Base-by-base conservation (phyloP, 2,113 vertebrate species). In the Thomomys bottae region DNA sequence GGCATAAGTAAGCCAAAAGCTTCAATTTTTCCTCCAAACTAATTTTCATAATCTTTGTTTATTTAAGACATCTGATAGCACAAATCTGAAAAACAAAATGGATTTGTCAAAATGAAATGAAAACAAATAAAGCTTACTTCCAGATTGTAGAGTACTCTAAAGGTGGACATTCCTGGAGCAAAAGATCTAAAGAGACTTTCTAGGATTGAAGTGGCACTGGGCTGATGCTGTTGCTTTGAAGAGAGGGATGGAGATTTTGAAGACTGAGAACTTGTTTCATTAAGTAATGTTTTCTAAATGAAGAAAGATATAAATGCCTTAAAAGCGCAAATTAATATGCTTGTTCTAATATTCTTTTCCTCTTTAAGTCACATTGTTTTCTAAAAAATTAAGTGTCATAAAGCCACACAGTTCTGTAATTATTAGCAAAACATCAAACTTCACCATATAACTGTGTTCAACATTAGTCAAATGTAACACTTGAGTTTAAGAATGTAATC, bases 131-230 rank as follows among this genome's bases (percentile, higher is more conserved):
- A 3, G n/a, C 64, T 96, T 98, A 99, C 99, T 98, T 99, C 99
- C 45, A 99, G 98, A 92, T 99, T 99, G 97, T 99, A 99, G 0
- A 99, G 98, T 49, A 99, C 99, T 97, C 99, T 98, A 96, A 99
- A 99, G 15, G 99, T 99, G 57, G 99, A 99, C 99, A 99, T 99
- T 96, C 99, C 99, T 0, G 99, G 99, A 57, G 99, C 99, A 21
- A 99, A 99, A 38, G 99, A 99, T 66, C 99, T 98, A 95, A 99
- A 99, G 36, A 99, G 98, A 23, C 99, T 98, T 97, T 99, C 99
- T 89, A 99, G 84, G 95, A 99, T 99, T 38, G 99, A 99, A 9
- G 98, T 98, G 64, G 99, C 99, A 10, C 99, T 99, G 77, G 98
- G 99, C 95, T 99, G 99, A 95, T 99, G 99, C 96, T 99, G 99